These are phyloP conservation scores for Chamaea fasciata DNA, from an alignment of 2,113 vertebrate species.

Conservation along the genomic window DNA sequence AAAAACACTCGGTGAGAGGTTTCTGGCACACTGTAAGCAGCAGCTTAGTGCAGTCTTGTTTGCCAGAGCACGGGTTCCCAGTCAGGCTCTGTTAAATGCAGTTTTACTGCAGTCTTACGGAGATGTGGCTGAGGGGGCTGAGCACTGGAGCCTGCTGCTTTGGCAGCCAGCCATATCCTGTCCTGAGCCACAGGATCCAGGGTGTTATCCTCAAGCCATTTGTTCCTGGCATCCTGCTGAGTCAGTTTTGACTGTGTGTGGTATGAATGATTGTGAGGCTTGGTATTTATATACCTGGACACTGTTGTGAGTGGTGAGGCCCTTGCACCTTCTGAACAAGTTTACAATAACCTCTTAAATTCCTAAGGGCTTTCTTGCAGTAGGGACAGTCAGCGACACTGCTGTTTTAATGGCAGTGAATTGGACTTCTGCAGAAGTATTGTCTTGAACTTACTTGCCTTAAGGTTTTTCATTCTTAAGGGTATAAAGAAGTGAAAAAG, in stretches of 20 bases:
- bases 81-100: background rate
- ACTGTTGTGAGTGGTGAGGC: background rate
- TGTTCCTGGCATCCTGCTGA: background rate
- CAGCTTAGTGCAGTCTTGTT: background rate
- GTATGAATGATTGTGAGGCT: background rate
- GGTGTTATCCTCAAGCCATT: rapidly evolving
- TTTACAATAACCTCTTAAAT: background rate
- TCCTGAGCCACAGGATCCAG: background rate
- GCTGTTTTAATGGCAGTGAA: background rate
- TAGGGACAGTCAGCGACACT: background rate
- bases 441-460: background rate
- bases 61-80: background rate
- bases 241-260: background rate
- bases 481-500: background rate
- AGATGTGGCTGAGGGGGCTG: background rate
- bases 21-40: background rate
- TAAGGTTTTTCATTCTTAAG: background rate
- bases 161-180: background rate
- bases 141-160: background rate
- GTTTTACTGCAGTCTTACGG: background rate
- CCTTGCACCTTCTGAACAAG: background rate
- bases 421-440: background rate
- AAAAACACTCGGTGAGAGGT: background rate
- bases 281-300: background rate
- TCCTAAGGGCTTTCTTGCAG: background rate